Conservation (phyloP, 2,113 vertebrate genomes). For the Otocyon megalotis region DNA sequence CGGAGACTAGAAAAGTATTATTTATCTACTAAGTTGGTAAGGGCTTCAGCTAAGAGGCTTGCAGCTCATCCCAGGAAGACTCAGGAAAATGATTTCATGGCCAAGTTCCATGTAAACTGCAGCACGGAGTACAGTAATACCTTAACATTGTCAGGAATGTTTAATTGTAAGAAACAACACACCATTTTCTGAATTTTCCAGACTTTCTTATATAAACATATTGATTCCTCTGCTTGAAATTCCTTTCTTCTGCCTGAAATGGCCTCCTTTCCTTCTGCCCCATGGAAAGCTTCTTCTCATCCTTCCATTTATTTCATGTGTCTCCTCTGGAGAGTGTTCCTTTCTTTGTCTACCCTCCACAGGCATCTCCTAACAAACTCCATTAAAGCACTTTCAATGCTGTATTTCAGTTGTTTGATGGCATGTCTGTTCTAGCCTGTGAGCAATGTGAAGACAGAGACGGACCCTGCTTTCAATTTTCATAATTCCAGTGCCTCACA, state of each 20-base stretch:
- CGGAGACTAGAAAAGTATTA: background rate
- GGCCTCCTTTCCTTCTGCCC: background rate
- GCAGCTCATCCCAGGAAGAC: background rate
- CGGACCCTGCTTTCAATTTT: background rate
- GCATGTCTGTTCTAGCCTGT: background rate
- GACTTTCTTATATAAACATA: background rate
- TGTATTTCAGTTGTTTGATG: background rate
- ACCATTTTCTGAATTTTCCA: background rate
- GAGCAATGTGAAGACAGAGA: background rate
- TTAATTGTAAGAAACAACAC: background rate
- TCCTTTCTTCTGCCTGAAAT: background rate
- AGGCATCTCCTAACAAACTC: background rate
- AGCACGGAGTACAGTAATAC: background rate
- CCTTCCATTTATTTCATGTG: background rate
- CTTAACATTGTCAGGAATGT: background rate
- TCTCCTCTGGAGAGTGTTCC: background rate
- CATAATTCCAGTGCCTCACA: background rate
- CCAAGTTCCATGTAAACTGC: background rate
- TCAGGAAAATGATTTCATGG: conserved; percentile 17
- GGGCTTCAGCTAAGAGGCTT: background rate
- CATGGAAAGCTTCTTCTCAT: background rate
- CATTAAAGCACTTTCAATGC: background rate
- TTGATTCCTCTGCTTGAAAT: background rate
- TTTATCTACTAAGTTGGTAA: background rate
- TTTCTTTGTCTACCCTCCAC: background rate